Percentiles rank a stretch among this genome's conserved stretches.
phyloP scores from a whole-genome alignment of 92 coral and sea anemone genomes.

The Meandrina meandrites region DNA sequence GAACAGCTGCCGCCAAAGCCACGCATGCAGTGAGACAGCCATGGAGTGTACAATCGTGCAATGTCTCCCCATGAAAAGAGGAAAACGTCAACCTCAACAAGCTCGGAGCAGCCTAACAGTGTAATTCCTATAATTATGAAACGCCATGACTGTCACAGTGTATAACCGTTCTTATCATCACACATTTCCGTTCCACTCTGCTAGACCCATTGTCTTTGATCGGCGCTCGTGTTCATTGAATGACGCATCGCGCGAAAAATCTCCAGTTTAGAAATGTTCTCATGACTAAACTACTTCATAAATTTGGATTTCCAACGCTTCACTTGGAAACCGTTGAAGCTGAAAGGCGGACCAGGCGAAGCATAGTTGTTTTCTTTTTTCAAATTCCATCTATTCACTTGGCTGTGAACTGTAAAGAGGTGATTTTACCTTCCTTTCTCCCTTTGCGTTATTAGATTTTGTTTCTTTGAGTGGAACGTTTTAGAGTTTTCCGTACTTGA shows the following conservation, averaged over 20 bases:
- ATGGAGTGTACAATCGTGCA: neutral
- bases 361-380: neutral
- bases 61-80: neutral
- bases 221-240: constrained; percentile 2
- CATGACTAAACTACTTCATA: constrained; percentile 10
- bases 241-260: constrained; percentile 28
- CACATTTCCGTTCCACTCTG: constrained; percentile 25
- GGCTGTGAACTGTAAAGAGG: neutral
- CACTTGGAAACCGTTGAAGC: constrained; percentile 21
- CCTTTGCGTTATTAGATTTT: neutral
- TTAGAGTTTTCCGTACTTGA: neutral
- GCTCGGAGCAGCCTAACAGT: neutral
- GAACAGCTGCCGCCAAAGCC: neutral
- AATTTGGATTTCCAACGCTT: constrained; percentile 37
- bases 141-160: neutral
- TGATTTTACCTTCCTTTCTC: neutral
- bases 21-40: neutral
- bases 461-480: neutral
- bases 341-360: constrained; percentile 12
- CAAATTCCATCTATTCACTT: neutral
- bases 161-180: neutral
- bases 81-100: neutral
- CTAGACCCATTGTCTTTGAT: neutral
- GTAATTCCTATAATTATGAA: neutral
- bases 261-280: constrained; percentile 12